Base-by-base conservation (phyloP, 2,797 vertebrate species). In the Clarias platycephalus region DNA sequence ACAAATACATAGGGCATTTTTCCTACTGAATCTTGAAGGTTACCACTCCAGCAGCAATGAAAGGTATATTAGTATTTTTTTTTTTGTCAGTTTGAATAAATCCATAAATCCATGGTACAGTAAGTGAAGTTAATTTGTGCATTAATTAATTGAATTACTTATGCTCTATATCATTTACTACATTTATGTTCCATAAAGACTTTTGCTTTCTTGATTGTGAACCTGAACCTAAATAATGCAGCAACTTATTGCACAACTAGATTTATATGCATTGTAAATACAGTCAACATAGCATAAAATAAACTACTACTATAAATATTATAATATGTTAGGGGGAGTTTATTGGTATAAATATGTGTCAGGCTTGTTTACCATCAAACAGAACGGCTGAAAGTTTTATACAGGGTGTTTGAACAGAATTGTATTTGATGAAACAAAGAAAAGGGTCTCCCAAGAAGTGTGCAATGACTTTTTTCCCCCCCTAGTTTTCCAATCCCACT, bases 401-500 rank as follows among this genome's bases (percentile, higher is more conserved):
- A 16, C 34, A 26, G 9, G 22, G 37, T 13, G 8, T 63, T 8
- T 28, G 8, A 64, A 80, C 26, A 28, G 8, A 49, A 28, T 28
- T 64, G 24, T 37, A 1, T 62, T 64, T 64, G n/a, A 64, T 28
- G 28, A 64, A 58, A 9, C 49, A 75, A 12, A 57, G 18, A 72
- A 6, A 26, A 53, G 4, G 4, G 49, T 20, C 58, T 64, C 58
- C 31, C 26, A 75, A 37, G 28, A 13, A 34, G 57, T 31, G 60
- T 24, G 63, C 18, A 44, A 37, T 78, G 66, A 16, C n/a, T 40
- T 68, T 34, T 20, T 76, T 31, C 26, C 37, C 4, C 20, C 24
- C 44, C n/a, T 20, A 58, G 34, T 84, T 60, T 80, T 78, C 22
- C 76, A 66, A 20, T 63, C 67, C 60, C 81, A 55, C 67, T 62